These are phyloP conservation scores for Dasyprocta punctata DNA, from an alignment of 2,113 vertebrate species.

Conservation along the genomic window DNA sequence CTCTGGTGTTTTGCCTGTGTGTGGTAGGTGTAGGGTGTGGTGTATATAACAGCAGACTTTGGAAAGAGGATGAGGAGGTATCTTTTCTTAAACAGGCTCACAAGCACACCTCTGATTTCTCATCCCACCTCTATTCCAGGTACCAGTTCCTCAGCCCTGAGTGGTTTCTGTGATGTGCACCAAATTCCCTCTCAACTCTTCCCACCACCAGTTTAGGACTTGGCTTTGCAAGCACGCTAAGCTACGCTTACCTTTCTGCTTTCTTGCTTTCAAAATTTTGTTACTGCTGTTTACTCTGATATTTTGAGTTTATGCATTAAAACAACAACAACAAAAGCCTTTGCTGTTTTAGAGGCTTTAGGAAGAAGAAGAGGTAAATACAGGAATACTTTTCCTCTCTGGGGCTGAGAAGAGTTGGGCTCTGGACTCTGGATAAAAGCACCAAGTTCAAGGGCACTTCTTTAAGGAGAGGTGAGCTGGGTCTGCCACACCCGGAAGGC, in stretches of 20 bases:
- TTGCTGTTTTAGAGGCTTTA: not conserved
- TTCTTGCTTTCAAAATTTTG: conserved; percentile 5
- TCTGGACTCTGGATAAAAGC: not conserved
- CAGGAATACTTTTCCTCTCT: not conserved
- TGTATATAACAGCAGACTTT: not conserved
- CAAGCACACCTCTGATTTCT: not conserved
- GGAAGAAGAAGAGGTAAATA: not conserved
- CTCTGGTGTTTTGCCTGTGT: not conserved
- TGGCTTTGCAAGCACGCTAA: not conserved
- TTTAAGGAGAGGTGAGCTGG: not conserved
- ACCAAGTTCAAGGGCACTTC: not conserved
- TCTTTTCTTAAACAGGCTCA: not conserved
- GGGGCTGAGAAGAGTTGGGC: not conserved
- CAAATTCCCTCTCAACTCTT: not conserved
- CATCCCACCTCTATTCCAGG: not conserved
- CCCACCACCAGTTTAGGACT: not conserved
- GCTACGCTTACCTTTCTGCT: not conserved
- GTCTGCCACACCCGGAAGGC: not conserved
- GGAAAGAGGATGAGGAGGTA: not conserved
- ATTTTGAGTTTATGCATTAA: not conserved
- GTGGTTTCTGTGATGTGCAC: not conserved
- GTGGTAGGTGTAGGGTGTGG: not conserved
- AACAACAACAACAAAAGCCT: not conserved
- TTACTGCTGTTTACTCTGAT: not conserved
- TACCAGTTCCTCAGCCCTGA: not conserved